Conservation (phyloP, 2,888 invertebrate species). For the Kuschelorhynchus macadamiae region DNA sequence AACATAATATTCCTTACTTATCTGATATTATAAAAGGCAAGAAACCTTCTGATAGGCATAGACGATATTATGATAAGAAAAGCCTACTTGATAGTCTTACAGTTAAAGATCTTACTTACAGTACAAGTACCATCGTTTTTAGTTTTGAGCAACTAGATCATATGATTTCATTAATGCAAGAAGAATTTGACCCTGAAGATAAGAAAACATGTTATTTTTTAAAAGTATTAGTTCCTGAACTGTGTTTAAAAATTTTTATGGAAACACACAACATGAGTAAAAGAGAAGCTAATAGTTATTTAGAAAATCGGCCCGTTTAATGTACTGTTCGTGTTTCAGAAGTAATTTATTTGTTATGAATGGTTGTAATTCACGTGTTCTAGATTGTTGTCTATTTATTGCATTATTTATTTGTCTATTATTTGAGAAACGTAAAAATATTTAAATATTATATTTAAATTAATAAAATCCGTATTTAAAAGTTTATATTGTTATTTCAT, state of each 20-base stretch:
- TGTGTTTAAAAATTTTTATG: slow-evolving; percentile 64
- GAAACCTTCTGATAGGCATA: slow-evolving; percentile 48
- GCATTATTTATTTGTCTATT: no score
- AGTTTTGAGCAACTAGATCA: slow-evolving; percentile 59
- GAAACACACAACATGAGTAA: slow-evolving; percentile 55
- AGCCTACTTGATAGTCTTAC: slow-evolving; percentile 33
- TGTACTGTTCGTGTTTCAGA: no score
- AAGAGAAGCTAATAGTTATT: slow-evolving; percentile 56
- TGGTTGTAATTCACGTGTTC: no score
- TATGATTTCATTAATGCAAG: slow-evolving; percentile 55
- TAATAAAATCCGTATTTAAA: no score
- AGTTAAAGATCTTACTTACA: slow-evolving; percentile 57
- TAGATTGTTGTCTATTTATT: no score
- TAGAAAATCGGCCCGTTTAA: slow-evolving; percentile 55
- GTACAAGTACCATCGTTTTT: slow-evolving; percentile 60
- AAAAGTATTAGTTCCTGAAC: slow-evolving; percentile 62
- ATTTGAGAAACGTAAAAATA: no score
- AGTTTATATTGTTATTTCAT: no score
- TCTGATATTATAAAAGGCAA: slow-evolving; percentile 51
- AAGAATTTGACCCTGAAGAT: slow-evolving; percentile 56
- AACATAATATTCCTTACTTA: slow-evolving; percentile 47
- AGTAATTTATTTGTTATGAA: no score
- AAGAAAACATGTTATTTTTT: slow-evolving; percentile 60
- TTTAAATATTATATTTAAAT: no score
- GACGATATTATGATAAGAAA: slow-evolving; percentile 16